phyloP scores from a whole-genome alignment of 1,140 invertebrate genomes.

The Megalopta genalis region DNA sequence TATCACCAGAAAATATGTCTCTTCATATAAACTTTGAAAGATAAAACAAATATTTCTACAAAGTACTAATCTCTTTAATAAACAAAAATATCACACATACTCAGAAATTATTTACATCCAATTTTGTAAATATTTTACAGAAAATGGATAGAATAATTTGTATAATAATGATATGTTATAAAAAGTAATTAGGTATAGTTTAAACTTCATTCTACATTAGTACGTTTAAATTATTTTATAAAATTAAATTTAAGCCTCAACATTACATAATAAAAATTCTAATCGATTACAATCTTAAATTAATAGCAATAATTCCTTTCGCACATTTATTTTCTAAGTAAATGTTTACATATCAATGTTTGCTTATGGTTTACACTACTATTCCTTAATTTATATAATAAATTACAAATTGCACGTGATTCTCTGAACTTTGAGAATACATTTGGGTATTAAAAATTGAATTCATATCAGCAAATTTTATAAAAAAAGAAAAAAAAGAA shows the following conservation, averaged over 20 bases:
- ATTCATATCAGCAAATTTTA: slow-evolving; percentile 3
- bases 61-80: background rate
- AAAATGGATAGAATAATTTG: background rate
- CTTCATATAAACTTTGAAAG: background rate
- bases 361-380: background rate
- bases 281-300: background rate
- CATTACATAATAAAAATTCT: slow-evolving; percentile 9
- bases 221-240: background rate
- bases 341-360: background rate
- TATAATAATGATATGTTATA: background rate
- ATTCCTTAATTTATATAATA: background rate
- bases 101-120: background rate
- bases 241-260: background rate
- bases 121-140: background rate
- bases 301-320: background rate
- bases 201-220: background rate
- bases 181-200: background rate
- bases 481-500: background rate
- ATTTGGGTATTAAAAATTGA: background rate
- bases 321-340: background rate
- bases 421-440: slow-evolving; percentile 3
- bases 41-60: background rate
- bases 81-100: background rate
- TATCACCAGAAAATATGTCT: background rate
- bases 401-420: slow-evolving; percentile 21